Percentiles rank a stretch among this genome's conserved stretches.
These are phyloP conservation scores for Drosophila kambysellisi DNA, from an alignment of 2,888 invertebrate species.

Conservation along the genomic window DNA sequence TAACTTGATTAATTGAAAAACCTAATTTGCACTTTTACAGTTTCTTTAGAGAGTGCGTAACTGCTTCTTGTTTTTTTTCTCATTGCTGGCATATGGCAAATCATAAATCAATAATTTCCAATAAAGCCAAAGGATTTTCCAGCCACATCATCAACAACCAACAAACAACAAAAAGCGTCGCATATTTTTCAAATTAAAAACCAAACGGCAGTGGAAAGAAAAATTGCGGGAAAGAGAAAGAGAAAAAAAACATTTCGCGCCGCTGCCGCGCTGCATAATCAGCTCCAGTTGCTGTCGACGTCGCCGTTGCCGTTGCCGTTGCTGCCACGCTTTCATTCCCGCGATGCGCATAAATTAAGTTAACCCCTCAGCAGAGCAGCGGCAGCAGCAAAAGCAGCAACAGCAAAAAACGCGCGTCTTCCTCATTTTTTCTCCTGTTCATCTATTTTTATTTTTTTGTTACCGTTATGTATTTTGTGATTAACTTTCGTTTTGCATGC, in stretches of 20 bases:
- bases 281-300: slow-evolving; percentile 46
- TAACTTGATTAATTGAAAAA: neutral
- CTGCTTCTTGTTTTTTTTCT: neutral
- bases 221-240: slow-evolving; percentile 28
- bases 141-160: slow-evolving; percentile 42
- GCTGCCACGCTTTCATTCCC: slow-evolving; percentile 66
- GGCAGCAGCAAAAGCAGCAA: slow-evolving; percentile 2
- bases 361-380: slow-evolving; percentile 67
- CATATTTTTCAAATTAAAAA: slow-evolving; percentile 84
- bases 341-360: slow-evolving; percentile 78
- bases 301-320: slow-evolving; percentile 3
- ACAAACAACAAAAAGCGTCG: slow-evolving; percentile 45
- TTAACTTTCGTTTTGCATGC: slow-evolving; percentile 82
- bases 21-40: neutral
- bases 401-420: slow-evolving; percentile 61
- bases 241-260: slow-evolving; percentile 58
- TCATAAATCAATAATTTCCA: slow-evolving; percentile 75
- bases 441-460: slow-evolving; percentile 58
- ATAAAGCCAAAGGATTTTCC: slow-evolving; percentile 66
- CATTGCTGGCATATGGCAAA: slow-evolving; percentile 47
- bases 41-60: neutral
- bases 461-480: slow-evolving; percentile 77
- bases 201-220: slow-evolving; percentile 31
- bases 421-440: slow-evolving; percentile 69
- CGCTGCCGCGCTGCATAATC: slow-evolving; percentile 71